Evolutionary conservation across 1,140 invertebrate species (phyloP).

Genomic region (Solenopsis invicta): DNA sequence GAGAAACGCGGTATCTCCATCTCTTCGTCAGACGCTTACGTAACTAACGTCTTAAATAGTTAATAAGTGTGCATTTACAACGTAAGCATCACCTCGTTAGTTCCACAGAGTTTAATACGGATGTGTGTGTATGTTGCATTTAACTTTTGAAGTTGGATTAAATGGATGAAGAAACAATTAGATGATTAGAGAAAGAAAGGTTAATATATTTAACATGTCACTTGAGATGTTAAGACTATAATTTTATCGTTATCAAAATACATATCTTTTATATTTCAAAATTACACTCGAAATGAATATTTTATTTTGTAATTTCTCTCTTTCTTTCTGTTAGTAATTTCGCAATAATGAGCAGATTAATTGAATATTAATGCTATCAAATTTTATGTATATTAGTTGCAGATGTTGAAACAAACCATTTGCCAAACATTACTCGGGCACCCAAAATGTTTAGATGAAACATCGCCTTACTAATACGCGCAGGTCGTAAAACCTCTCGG

Average conservation of each 20-base stretch:
- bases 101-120: neutral
- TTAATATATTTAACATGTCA: neutral
- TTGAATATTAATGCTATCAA: neutral
- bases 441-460: slow-evolving; percentile 56
- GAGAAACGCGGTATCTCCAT: neutral
- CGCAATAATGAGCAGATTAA: slow-evolving; percentile 2
- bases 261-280: neutral
- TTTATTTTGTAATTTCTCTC: neutral
- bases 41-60: neutral
- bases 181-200: neutral
- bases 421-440: slow-evolving; percentile 29
- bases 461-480: slow-evolving; percentile 38
- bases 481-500: slow-evolving; percentile 41
- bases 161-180: neutral
- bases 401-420: slow-evolving; percentile 18
- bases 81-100: neutral
- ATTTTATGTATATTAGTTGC: neutral
- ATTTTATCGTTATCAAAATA: neutral
- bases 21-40: neutral
- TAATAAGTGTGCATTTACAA: neutral
- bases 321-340: neutral
- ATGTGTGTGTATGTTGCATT: neutral
- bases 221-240: neutral
- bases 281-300: neutral
- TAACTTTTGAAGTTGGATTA: neutral